Percentiles rank a stretch among this genome's conserved stretches.
Evolutionary conservation across 1,140 invertebrate species (phyloP).

Genomic region (Hylaeus anthracinus): DNA sequence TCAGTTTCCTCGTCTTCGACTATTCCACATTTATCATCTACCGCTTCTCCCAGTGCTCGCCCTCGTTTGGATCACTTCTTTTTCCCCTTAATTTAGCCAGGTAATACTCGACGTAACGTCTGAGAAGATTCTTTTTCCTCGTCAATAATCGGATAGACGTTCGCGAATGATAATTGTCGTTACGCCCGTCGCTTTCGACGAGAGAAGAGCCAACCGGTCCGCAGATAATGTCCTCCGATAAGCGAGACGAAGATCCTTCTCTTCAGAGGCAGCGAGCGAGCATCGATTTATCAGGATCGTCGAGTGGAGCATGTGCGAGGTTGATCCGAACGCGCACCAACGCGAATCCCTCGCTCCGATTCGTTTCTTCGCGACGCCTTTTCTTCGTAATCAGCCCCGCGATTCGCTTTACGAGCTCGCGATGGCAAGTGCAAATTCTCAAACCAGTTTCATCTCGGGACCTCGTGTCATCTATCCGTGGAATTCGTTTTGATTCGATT

Average conservation of each 20-base stretch:
- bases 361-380: constrained; percentile 4
- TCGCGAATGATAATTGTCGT: constrained; percentile 24
- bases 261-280: constrained; percentile 29
- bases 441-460: too few species aligned
- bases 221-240: constrained; percentile 64
- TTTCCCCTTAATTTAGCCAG: too few species aligned
- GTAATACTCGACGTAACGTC: too few species aligned
- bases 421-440: too few species aligned
- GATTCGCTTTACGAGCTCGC: not conserved
- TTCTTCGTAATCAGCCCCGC: constrained; percentile 10
- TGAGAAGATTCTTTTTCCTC: not conserved
- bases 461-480: not conserved
- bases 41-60: too few species aligned
- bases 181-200: not conserved
- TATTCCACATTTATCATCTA: too few species aligned
- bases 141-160: constrained; percentile 30
- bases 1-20: too few species aligned
- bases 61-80: too few species aligned
- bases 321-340: not conserved
- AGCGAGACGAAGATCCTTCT: constrained; percentile 20
- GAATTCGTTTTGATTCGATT: not conserved
- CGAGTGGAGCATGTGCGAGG: not conserved
- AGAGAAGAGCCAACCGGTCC: not conserved
- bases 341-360: not conserved
- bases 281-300: constrained; percentile 69